phyloP scores from a whole-genome alignment of 1,140 invertebrate genomes.

The Formica exsecta region DNA sequence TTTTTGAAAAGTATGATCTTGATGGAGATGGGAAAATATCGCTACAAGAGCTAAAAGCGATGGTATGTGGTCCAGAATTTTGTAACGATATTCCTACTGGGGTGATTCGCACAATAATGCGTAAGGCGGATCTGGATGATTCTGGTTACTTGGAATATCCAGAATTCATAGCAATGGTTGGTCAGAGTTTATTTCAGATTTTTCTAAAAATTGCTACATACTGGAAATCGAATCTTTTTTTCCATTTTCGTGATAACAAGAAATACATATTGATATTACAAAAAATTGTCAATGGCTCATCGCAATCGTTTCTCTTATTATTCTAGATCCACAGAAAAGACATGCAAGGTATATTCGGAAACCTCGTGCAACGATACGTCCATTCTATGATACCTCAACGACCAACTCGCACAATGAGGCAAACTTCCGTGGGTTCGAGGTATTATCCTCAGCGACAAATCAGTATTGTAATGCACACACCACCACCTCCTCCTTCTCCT shows the following conservation, averaged over 20 bases:
- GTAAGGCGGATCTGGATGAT: conserved; percentile 90
- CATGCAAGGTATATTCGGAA: conserved; percentile 88
- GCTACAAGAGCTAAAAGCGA: conserved; percentile 89
- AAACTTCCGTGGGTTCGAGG: conserved; percentile 49
- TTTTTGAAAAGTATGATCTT: conserved; percentile 90
- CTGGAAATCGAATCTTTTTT: not conserved
- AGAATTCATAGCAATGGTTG: conserved; percentile 92
- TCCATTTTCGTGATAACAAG: not conserved
- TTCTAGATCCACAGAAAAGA: conserved; percentile 87
- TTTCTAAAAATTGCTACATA: not conserved
- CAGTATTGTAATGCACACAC: conserved; percentile 34
- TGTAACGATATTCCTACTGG: conserved; percentile 91
- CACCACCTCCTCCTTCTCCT: conserved; percentile 29
- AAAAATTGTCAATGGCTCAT: not conserved
- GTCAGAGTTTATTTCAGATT: not conserved
- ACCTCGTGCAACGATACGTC: conserved; percentile 87
- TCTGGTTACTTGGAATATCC: conserved; percentile 91
- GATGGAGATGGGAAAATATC: conserved; percentile 92
- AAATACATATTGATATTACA: not conserved
- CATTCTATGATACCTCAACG: conserved; percentile 85
- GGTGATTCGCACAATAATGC: conserved; percentile 91
- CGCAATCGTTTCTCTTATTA: not conserved
- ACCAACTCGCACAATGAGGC: conserved; percentile 72
- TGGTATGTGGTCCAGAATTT: conserved; percentile 89
- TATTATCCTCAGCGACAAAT: conserved; percentile 56